A percentile compares a stretch with the other conserved stretches of the same genome.
phyloP scores from a whole-genome alignment of 2,113 vertebrate species.

The Aldabrachelys gigantea region DNA sequence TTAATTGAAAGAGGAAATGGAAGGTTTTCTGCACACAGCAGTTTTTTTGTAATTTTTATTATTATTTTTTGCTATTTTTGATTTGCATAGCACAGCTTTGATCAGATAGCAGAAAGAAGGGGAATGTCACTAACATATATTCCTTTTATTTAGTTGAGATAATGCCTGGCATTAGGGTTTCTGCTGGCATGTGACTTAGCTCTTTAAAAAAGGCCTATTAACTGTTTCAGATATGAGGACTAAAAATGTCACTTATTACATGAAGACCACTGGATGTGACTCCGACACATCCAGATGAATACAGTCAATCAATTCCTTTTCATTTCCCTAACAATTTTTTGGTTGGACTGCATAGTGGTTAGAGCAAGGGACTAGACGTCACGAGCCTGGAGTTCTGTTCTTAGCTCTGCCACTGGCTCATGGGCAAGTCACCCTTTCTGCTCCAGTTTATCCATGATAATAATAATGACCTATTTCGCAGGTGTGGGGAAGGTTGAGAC shows the following conservation, averaged over 20 bases:
- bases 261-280: slow-evolving; percentile 10
- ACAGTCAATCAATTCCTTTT: slow-evolving; percentile 37
- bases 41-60: neutral
- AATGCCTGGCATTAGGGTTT: slow-evolving; percentile 50
- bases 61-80: neutral
- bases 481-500: neutral
- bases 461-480: neutral
- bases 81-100: slow-evolving; percentile 23
- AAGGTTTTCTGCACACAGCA: slow-evolving; percentile 1
- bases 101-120: slow-evolving; percentile 13
- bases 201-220: slow-evolving; percentile 45
- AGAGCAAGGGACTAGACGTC: neutral
- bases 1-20: slow-evolving; percentile 7
- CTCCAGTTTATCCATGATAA: neutral
- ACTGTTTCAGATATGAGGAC: slow-evolving; percentile 22
- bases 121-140: neutral
- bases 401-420: neutral
- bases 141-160: slow-evolving; percentile 60
- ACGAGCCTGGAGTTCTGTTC: neutral
- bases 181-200: slow-evolving; percentile 36
- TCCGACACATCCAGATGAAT: slow-evolving; percentile 34
- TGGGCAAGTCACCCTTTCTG: neutral
- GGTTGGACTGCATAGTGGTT: neutral
- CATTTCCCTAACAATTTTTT: neutral
- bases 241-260: slow-evolving; percentile 13